Conservation (phyloP, 1,140 invertebrate genomes). For the Cotesia typhae region DNA sequence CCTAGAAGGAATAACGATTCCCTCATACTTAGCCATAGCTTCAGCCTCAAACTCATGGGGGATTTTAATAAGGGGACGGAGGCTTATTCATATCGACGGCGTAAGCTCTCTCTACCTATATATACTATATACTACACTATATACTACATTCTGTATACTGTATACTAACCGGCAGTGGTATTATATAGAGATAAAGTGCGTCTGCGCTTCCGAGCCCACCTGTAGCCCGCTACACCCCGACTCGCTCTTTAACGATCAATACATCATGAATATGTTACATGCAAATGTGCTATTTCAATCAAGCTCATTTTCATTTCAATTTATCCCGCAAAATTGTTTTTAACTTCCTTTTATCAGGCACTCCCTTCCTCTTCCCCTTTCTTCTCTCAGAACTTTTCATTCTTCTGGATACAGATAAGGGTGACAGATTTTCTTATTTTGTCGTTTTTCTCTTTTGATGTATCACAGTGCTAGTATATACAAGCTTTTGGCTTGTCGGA, state of each 20-base stretch:
- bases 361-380: too few relatives aligned
- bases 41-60: constrained; percentile 35
- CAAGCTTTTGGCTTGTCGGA: too few relatives aligned
- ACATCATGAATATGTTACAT: constrained; percentile 44
- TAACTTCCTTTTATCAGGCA: too few relatives aligned
- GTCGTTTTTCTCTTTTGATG: too few relatives aligned
- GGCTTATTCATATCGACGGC: constrained; percentile 40
- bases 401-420: too few relatives aligned
- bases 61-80: constrained; percentile 39
- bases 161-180: too few relatives aligned
- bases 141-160: too few relatives aligned
- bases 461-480: too few relatives aligned
- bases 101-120: background rate
- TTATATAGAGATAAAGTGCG: constrained; percentile 32
- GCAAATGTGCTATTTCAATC: constrained; percentile 41
- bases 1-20: constrained; percentile 36
- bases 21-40: constrained; percentile 29
- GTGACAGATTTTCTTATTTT: too few relatives aligned
- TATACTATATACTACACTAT: too few relatives aligned
- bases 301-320: constrained; percentile 28
- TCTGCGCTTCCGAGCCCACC: constrained; percentile 51
- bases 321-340: constrained; percentile 16
- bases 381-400: too few relatives aligned
- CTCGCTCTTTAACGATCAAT: constrained; percentile 49
- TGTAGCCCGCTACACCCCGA: constrained; percentile 48